Percentiles rank a stretch among this genome's conserved stretches.
Evolutionary conservation across 64 coral and sea anemone genomes (phyloP).

Genomic region (Platygyra sinensis): DNA sequence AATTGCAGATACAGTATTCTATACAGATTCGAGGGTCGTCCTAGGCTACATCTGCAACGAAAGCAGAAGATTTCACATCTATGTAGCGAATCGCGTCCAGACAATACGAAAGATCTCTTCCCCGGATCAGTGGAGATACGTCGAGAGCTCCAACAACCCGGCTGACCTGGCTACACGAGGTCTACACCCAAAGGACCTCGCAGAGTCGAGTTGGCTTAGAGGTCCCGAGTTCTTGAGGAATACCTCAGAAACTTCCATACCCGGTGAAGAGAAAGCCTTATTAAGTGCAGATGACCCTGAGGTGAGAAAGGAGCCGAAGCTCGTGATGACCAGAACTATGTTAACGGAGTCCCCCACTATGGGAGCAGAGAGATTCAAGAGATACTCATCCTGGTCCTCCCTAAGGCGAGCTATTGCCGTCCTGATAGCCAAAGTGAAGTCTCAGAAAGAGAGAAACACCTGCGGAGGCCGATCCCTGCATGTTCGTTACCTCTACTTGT

Average conservation of each 20-base stretch:
- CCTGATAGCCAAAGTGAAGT: no score
- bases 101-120: neutral
- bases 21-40: neutral
- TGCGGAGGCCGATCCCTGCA: no score
- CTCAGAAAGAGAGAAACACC: no score
- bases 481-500: no score
- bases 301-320: no score
- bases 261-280: neutral
- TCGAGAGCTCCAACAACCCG: neutral
- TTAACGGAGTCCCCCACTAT: no score
- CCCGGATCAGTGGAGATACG: slow-evolving; percentile 2
- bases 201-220: neutral
- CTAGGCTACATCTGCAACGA: slow-evolving; percentile 20
- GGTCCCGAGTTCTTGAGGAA: neutral
- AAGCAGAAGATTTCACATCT: slow-evolving; percentile 19
- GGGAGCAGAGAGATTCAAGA: no score
- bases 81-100: slow-evolving; percentile 12
- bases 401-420: no score
- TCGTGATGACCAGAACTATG: no score
- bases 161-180: slow-evolving; percentile 23
- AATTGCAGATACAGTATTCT: neutral
- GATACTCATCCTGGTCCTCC: no score
- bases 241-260: no score
- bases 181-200: neutral
- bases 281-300: no score